A percentile compares a stretch with the other conserved stretches of the same genome.
These are phyloP conservation scores for Potorous gilbertii DNA, from an alignment of 2,797 vertebrate genomes.

Conservation along the genomic window DNA sequence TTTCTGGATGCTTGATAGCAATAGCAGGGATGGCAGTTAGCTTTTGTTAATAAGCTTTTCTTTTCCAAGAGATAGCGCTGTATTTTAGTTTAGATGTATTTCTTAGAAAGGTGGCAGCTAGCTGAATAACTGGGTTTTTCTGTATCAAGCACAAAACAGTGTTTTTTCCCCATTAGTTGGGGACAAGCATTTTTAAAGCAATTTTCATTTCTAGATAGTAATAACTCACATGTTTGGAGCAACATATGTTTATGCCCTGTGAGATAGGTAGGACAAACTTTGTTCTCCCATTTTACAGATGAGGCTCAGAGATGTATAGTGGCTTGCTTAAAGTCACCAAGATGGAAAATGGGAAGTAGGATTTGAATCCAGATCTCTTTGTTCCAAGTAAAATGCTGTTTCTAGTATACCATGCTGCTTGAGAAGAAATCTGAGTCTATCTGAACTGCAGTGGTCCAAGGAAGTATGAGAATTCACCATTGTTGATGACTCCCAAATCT, in stretches of 20 bases:
- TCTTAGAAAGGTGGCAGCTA: slow-evolving; percentile 61
- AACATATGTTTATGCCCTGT: background rate
- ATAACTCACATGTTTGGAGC: background rate
- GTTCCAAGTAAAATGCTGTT: background rate
- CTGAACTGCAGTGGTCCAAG: background rate
- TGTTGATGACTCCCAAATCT: background rate
- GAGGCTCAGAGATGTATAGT: background rate
- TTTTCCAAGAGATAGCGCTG: slow-evolving; percentile 38
- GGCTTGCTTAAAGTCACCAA: background rate
- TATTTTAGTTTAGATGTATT: slow-evolving; percentile 54
- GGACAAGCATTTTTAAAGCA: background rate
- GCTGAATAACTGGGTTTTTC: slow-evolving; percentile 23
- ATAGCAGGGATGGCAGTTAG: slow-evolving; percentile 47
- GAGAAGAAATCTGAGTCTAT: background rate
- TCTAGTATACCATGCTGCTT: background rate
- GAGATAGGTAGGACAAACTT: background rate
- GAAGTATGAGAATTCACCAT: background rate
- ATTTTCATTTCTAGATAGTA: slow-evolving; percentile 44
- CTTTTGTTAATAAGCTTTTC: slow-evolving; percentile 51
- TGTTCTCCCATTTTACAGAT: background rate
- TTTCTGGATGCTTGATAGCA: background rate
- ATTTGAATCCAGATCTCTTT: background rate
- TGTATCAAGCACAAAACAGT: slow-evolving; percentile 33
- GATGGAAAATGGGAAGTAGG: background rate
- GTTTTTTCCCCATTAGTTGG: background rate